phyloP scores from a whole-genome alignment of 2,113 vertebrate species.

The Thryonomys swinderianus region DNA sequence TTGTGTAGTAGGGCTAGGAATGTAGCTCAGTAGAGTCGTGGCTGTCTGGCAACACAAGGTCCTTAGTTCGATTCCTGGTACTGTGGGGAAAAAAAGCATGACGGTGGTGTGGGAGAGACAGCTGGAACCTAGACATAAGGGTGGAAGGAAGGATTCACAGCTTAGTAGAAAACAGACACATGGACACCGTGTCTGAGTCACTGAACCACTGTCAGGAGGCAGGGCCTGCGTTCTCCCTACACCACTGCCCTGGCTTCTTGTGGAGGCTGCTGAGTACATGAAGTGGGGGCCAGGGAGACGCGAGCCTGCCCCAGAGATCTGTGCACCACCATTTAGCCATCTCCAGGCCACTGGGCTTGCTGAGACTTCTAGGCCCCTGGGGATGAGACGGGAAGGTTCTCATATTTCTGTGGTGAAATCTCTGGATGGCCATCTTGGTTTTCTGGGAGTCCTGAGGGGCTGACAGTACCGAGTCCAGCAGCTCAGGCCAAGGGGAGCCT shows the following conservation, averaged over 20 bases:
- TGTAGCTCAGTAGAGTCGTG: no score
- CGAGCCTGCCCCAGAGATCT: background rate
- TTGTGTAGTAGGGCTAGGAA: no score
- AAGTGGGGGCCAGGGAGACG: background rate
- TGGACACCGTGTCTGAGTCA: fast-evolving
- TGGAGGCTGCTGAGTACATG: no score
- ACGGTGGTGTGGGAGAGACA: background rate
- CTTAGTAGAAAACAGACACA: background rate
- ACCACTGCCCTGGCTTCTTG: fast-evolving
- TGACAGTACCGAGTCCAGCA: fast-evolving
- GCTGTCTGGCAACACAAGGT: no score
- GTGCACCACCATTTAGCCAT: fast-evolving
- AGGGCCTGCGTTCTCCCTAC: background rate
- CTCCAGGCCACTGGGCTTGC: background rate
- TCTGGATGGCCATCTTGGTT: background rate
- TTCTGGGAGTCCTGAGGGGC: fast-evolving
- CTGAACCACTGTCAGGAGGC: fast-evolving
- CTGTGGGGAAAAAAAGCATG: no score
- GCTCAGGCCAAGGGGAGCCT: background rate
- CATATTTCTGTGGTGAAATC: fast-evolving
- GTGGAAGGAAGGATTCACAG: background rate
- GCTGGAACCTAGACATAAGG: background rate
- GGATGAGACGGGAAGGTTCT: background rate
- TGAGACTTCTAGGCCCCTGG: fast-evolving
- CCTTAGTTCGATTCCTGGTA: no score